phyloP scores from a whole-genome alignment of 2,888 invertebrate genomes.

The Oeneis ivallda region DNA sequence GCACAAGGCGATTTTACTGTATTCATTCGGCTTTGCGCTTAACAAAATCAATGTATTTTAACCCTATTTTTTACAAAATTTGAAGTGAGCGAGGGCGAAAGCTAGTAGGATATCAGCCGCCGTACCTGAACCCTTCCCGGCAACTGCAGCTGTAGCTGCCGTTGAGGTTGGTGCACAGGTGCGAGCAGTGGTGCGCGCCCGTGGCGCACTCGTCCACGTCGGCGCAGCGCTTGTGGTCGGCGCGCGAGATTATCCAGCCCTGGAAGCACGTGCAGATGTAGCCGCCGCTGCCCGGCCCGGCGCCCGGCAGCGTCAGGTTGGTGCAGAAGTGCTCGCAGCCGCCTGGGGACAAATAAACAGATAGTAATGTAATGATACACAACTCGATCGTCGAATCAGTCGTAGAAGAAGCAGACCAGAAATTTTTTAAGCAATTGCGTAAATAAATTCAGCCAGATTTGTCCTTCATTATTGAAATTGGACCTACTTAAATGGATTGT shows the following conservation, averaged over 20 bases:
- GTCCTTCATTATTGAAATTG: too few species aligned
- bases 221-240: slow-evolving; percentile 90
- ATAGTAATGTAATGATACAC: too few species aligned
- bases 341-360: slow-evolving; percentile 73
- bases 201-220: slow-evolving; percentile 95
- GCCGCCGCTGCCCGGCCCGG: slow-evolving; percentile 68
- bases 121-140: slow-evolving; percentile 86
- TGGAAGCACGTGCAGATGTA: slow-evolving; percentile 95
- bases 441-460: too few species aligned
- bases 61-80: too few species aligned
- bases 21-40: too few species aligned
- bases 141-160: slow-evolving; percentile 96
- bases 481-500: too few species aligned
- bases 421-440: too few species aligned
- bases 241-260: slow-evolving; percentile 90
- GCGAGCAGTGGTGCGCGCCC: slow-evolving; percentile 94
- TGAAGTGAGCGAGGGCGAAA: too few species aligned
- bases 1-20: too few species aligned
- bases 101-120: not conserved
- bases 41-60: too few species aligned
- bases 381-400: too few species aligned
- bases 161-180: slow-evolving; percentile 94
- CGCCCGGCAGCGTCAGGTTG: slow-evolving; percentile 83
- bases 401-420: too few species aligned
- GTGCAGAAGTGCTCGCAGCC: slow-evolving; percentile 97